Conservation (phyloP, 35 echinoderm and acorn worm genomes). For the Apostichopus californicus region DNA sequence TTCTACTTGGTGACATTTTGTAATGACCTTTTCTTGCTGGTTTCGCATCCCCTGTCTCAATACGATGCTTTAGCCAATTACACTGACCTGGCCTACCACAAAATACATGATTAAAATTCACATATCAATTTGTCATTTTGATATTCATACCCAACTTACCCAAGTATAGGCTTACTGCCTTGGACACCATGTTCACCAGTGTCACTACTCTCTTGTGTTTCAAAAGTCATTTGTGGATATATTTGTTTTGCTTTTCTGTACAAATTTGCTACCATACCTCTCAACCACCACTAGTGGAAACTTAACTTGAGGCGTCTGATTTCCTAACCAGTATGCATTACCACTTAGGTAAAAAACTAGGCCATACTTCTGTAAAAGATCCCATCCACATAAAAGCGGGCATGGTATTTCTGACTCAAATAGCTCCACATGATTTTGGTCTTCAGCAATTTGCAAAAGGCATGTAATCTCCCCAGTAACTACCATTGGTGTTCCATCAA, state of each 20-base stretch:
- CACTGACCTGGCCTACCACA: too few relatives aligned
- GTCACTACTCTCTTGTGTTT: too few relatives aligned
- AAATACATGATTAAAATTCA: too few relatives aligned
- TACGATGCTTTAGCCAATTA: neutral
- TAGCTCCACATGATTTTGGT: constrained; percentile 6
- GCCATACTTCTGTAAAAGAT: constrained; percentile 14
- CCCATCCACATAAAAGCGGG: constrained; percentile 23
- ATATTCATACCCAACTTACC: too few relatives aligned
- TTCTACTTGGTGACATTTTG: constrained; percentile 32
- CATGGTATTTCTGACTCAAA: constrained; percentile 46
- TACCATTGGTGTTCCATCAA: constrained; percentile 29
- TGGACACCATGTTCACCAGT: too few relatives aligned
- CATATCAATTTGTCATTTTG: too few relatives aligned
- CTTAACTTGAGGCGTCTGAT: neutral
- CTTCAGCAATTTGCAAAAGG: constrained; percentile 11
- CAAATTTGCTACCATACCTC: too few relatives aligned
- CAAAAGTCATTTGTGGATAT: too few relatives aligned
- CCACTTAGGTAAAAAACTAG: too few relatives aligned
- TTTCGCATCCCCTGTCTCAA: neutral
- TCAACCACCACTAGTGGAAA: too few relatives aligned
- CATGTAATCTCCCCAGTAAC: constrained; percentile 14
- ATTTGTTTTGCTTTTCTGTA: too few relatives aligned
- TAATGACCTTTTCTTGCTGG: constrained; percentile 3
- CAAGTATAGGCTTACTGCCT: too few relatives aligned
- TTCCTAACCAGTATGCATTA: constrained; percentile 23